phyloP scores from a whole-genome alignment of 2,113 vertebrate genomes.

The Acrocephalus kingi region DNA sequence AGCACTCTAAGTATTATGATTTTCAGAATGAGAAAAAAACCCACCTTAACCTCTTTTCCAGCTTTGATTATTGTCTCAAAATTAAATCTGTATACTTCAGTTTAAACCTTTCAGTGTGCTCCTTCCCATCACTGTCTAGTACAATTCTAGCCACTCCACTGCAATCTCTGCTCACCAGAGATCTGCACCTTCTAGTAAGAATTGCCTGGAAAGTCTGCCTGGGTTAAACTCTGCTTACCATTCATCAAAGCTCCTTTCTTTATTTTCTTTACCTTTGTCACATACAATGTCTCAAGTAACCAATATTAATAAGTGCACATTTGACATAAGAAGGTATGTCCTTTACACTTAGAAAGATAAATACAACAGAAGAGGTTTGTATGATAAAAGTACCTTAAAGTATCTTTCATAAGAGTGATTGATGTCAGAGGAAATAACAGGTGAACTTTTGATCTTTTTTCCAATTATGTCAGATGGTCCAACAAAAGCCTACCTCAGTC shows the following conservation, averaged over 20 bases:
- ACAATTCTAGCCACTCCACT: neutral
- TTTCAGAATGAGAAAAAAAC: neutral
- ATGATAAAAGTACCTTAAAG: neutral
- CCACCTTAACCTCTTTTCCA: neutral
- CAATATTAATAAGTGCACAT: neutral
- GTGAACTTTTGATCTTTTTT: neutral
- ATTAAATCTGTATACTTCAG: neutral
- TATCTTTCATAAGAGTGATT: neutral
- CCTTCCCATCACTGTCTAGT: neutral
- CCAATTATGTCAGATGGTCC: neutral
- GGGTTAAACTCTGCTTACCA: neutral
- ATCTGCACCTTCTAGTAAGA: neutral
- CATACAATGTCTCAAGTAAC: neutral
- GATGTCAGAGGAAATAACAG: neutral
- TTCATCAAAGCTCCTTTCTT: neutral
- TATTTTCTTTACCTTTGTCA: neutral
- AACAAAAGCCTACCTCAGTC: neutral
- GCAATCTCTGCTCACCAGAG: neutral
- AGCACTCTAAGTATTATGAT: neutral
- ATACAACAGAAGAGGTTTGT: neutral
- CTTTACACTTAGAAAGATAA: neutral
- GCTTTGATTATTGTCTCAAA: neutral
- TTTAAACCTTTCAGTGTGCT: neutral
- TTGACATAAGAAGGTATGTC: neutral
- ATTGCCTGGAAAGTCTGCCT: neutral